Conservation (phyloP, 2,113 vertebrate species). For the Oryzias javanicus region DNA sequence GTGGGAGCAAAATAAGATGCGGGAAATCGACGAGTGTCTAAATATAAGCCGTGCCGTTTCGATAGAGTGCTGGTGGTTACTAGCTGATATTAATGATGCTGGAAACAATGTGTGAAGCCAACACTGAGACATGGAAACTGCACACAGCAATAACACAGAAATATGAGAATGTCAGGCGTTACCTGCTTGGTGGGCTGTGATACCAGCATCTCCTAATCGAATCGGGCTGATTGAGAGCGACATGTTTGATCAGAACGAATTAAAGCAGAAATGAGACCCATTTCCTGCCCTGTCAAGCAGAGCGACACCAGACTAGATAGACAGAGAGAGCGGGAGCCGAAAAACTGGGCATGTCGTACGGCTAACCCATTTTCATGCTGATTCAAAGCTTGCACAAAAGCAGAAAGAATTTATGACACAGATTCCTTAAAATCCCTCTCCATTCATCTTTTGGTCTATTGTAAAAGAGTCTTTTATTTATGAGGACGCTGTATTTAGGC, state of each 20-base stretch:
- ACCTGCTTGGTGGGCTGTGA: conserved; percentile 62
- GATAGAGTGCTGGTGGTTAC: conserved; percentile 32
- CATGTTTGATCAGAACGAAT: conserved; percentile 76
- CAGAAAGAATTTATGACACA: conserved; percentile 19
- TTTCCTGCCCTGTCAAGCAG: conserved; percentile 71
- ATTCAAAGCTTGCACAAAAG: conserved; percentile 33
- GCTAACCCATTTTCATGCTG: conserved; percentile 46
- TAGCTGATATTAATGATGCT: conserved; percentile 20
- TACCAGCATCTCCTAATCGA: conserved; percentile 68
- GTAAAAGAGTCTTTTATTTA: no score
- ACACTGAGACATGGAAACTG: conserved; percentile 2
- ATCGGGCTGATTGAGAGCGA: conserved; percentile 72
- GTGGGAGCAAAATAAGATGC: conserved; percentile 29
- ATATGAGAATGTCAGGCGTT: conserved; percentile 58
- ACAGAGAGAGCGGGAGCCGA: conserved; percentile 18
- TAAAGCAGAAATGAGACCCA: conserved; percentile 73
- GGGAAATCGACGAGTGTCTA: conserved; percentile 45
- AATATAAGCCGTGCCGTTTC: conserved; percentile 53
- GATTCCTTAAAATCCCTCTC: no score
- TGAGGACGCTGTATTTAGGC: no score
- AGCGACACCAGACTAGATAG: conserved; percentile 37
- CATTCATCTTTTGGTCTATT: no score
- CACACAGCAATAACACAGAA: conserved; percentile 30
- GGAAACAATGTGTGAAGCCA: conserved; percentile 30
- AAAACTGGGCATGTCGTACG: conserved; percentile 23